Evolutionary conservation across 2,797 vertebrate species (phyloP).

Genomic region (Glyptemys insculpta): DNA sequence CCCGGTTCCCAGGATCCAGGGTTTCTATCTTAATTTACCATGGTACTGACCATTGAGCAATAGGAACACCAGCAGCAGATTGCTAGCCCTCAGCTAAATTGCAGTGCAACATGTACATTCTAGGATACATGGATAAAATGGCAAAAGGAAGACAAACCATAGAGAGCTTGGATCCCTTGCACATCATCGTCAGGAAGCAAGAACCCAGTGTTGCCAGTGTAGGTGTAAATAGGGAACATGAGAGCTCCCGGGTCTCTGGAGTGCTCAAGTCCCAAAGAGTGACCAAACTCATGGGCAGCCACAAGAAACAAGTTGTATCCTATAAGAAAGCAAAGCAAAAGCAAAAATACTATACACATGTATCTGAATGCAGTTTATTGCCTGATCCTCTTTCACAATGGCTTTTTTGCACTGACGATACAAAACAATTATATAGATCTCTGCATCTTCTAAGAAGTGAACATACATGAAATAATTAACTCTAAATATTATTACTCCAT

Average conservation of each 20-base stretch:
- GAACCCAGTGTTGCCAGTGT: constrained; percentile 81
- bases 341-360: neutral
- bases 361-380: neutral
- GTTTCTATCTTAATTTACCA: neutral
- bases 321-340: constrained; percentile 63
- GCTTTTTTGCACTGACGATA: neutral
- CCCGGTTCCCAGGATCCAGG: neutral
- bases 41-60: neutral
- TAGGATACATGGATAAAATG: neutral
- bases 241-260: constrained; percentile 89
- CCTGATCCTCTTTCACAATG: neutral
- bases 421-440: neutral
- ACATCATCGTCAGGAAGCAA: constrained; percentile 88
- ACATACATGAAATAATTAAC: neutral
- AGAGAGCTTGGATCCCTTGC: constrained; percentile 88
- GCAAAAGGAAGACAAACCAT: constrained; percentile 79
- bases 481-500: neutral
- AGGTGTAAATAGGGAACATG: constrained; percentile 93
- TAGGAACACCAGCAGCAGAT: neutral
- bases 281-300: constrained; percentile 91
- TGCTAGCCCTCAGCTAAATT: neutral
- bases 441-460: neutral
- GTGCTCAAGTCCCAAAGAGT: constrained; percentile 89
- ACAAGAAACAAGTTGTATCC: constrained; percentile 90
- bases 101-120: neutral